A percentile compares a stretch with the other conserved stretches of the same genome.
Conservation (phyloP, 2,888 invertebrate species). For the Tenthredo scrophulariae region DNA sequence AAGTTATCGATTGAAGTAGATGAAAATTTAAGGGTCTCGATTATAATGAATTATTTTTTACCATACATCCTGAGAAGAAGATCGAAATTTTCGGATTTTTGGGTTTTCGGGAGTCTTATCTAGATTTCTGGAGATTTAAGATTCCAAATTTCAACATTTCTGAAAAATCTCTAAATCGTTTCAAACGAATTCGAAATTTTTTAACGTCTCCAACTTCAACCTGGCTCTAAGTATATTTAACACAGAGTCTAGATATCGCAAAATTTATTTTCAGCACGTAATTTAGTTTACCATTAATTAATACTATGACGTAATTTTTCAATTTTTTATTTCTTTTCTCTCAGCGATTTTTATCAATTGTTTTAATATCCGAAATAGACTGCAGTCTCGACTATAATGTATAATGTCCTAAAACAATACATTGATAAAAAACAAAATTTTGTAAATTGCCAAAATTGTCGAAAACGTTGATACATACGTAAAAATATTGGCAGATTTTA, state of each 20-base stretch:
- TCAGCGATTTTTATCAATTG: not conserved
- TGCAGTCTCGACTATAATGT: not conserved
- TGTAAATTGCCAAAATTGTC: not conserved
- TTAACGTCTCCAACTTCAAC: no score
- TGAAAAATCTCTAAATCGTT: no score
- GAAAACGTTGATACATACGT: not conserved
- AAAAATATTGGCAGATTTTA: no score
- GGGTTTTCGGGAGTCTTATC: no score
- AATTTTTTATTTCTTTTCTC: not conserved
- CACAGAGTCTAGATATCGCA: not conserved
- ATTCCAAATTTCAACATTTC: no score
- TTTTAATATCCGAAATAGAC: not conserved
- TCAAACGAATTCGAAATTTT: no score
- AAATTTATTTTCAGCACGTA: not conserved
- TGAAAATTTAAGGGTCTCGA: no score
- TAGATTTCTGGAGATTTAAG: no score
- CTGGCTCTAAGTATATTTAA: not conserved
- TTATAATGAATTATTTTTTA: no score
- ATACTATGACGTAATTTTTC: not conserved
- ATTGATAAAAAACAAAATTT: not conserved
- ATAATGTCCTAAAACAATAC: not conserved
- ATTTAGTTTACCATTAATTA: not conserved
- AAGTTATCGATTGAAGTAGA: no score
- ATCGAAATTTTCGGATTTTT: no score
- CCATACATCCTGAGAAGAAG: no score